Conservation (phyloP, 2,888 invertebrate genomes). For the Listrodromus nycthemerus region DNA sequence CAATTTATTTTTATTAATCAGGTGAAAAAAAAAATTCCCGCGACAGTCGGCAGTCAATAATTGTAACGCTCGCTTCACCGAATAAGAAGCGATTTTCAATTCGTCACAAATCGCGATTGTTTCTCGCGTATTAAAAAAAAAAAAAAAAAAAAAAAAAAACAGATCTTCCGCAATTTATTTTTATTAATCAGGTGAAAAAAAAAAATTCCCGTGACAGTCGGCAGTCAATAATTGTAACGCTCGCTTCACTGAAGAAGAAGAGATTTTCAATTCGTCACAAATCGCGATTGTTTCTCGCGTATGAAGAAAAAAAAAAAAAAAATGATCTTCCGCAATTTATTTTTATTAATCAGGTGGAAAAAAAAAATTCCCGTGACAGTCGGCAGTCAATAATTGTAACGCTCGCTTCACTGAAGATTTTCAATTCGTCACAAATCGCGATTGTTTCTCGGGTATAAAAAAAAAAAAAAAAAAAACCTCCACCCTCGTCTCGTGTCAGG, state of each 20-base stretch:
- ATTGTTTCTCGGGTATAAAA: conserved; percentile 1
- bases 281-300: too few species aligned
- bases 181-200: too few species aligned
- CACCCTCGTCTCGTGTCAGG: conserved; percentile 4
- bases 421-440: not conserved
- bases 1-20: too few species aligned
- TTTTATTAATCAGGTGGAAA: too few species aligned
- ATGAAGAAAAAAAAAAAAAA: too few species aligned
- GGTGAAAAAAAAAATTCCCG: too few species aligned
- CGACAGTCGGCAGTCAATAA: not conserved
- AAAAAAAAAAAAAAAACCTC: not conserved
- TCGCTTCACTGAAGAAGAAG: not conserved
- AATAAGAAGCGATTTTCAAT: not conserved
- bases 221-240: not conserved
- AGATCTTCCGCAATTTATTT: too few species aligned
- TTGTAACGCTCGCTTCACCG: not conserved
- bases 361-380: not conserved
- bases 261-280: not conserved
- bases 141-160: too few species aligned
- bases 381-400: not conserved
- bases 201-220: not conserved
- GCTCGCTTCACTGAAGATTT: not conserved
- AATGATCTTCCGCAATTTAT: too few species aligned
- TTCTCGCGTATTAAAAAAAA: too few species aligned
- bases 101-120: too few species aligned